These are phyloP conservation scores for Myotis planiceps DNA, from an alignment of 2,797 vertebrate genomes.

Conservation along the genomic window DNA sequence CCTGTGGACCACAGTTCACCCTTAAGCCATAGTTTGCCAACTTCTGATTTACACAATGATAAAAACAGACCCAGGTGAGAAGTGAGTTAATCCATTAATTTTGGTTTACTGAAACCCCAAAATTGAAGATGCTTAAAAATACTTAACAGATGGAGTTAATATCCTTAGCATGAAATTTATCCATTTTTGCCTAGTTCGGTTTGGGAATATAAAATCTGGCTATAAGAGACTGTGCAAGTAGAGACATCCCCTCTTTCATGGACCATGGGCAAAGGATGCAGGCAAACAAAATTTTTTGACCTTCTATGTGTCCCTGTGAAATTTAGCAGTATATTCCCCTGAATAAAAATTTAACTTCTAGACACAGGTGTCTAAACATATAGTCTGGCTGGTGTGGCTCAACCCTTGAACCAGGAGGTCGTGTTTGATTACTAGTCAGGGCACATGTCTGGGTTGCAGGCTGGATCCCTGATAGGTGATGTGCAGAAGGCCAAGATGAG, in stretches of 20 bases:
- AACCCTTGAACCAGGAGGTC: too few species aligned
- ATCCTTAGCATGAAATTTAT: too few species aligned
- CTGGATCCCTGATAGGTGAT: too few species aligned
- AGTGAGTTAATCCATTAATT: background rate
- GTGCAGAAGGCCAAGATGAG: too few species aligned
- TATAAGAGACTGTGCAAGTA: background rate
- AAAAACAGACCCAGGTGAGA: background rate
- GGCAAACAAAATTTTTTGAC: background rate
- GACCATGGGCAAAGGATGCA: background rate
- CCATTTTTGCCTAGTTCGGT: too few species aligned
- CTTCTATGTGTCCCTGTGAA: background rate
- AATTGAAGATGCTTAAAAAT: background rate
- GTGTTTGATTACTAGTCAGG: too few species aligned
- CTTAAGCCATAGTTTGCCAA: background rate
- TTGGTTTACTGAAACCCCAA: background rate
- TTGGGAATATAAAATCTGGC: background rate
- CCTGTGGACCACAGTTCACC: background rate
- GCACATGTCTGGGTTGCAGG: too few species aligned
- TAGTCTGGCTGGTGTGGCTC: background rate
- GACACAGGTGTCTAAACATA: background rate
- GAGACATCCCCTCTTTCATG: background rate
- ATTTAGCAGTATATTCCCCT: background rate
- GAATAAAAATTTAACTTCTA: background rate
- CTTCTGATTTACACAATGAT: background rate
- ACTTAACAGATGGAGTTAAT: background rate